Conservation (phyloP, 2,797 vertebrate genomes). For the Tapera naevia region DNA sequence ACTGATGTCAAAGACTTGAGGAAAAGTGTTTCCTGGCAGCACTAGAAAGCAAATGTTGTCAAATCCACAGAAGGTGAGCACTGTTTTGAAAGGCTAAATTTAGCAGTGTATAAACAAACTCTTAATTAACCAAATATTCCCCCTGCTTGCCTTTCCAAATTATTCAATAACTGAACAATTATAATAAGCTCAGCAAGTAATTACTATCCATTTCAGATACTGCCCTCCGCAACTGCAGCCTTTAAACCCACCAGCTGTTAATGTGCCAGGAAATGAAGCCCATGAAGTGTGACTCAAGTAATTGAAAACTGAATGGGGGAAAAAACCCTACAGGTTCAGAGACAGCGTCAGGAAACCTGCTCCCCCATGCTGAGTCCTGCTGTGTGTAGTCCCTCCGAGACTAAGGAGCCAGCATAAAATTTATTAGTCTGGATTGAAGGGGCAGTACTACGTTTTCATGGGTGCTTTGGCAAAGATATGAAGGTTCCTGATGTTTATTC, state of each 20-base stretch:
- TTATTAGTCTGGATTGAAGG: background rate
- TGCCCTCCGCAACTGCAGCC: background rate
- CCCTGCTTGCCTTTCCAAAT: conserved; percentile 8
- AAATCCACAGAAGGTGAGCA: background rate
- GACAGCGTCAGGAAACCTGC: background rate
- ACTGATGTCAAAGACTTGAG: background rate
- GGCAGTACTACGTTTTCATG: background rate
- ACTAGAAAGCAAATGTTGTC: background rate
- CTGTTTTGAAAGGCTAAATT: conserved; percentile 5
- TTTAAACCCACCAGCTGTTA: background rate
- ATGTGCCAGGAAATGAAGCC: background rate
- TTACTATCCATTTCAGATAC: background rate
- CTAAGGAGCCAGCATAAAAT: background rate
- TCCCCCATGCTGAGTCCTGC: background rate
- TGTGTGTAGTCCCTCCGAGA: too few relatives aligned
- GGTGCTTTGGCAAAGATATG: background rate
- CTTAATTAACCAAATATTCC: conserved; percentile 50
- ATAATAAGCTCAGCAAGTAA: conserved; percentile 14
- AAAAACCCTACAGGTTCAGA: background rate
- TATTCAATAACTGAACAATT: conserved; percentile 41
- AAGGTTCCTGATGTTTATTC: background rate
- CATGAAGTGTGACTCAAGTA: background rate
- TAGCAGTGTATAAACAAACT: background rate
- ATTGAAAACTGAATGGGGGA: background rate
- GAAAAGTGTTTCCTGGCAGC: background rate